Base-by-base conservation (phyloP, 1,140 invertebrate genomes). In the Caenorhabditis tropicalis region DNA sequence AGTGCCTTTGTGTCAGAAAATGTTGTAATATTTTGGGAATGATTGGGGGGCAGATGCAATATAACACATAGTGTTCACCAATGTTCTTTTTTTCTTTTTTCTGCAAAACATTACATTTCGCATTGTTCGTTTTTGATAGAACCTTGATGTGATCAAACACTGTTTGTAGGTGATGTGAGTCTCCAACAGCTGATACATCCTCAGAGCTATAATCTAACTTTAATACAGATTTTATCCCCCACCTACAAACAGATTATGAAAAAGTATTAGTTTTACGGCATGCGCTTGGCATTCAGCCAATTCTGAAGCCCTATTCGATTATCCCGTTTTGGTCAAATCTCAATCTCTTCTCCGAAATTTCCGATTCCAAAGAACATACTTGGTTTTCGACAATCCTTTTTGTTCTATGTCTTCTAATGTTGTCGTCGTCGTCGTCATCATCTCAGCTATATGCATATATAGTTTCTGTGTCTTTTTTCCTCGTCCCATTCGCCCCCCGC, bases 381-480 rank as follows among this genome's bases (percentile, higher is more conserved):
- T 74, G 24, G 10, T 4, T 46, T 24, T 24, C n/a, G 21, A 56
- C 21, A 9, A 56, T 15, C 27, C 9, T 21, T 7, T 29, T 58
- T 33, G 3, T 5, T 36, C 16, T 6, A 10, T 36, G 10, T 56
- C 53, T 56, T 10, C 53, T 10, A 27, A 19, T 16, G 19, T 29
- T 19, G 58, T 65, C 31, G 31, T 33, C 19, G 12, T 65, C 58
- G 27, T 60, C 27, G n/a, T 29, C 56, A 60, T 60, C 56, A 7
- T 65, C 24, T 36, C 5, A 33, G 65, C 65, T 74, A 74, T 46
- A 74, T 74, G 65, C 65, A 74, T 74, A 74, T 74, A 74, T 74
- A 74, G 65, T 74, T 74, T 74, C 65, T 74, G 36, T 74, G 36
- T 74, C 19, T 74, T 36, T 65, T 31, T 31, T 70, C 24, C 27